Percentiles rank a stretch among this genome's conserved stretches.
These are phyloP conservation scores for Chrysolina haemoptera DNA, from an alignment of 2,888 invertebrate genomes.

Conservation along the genomic window DNA sequence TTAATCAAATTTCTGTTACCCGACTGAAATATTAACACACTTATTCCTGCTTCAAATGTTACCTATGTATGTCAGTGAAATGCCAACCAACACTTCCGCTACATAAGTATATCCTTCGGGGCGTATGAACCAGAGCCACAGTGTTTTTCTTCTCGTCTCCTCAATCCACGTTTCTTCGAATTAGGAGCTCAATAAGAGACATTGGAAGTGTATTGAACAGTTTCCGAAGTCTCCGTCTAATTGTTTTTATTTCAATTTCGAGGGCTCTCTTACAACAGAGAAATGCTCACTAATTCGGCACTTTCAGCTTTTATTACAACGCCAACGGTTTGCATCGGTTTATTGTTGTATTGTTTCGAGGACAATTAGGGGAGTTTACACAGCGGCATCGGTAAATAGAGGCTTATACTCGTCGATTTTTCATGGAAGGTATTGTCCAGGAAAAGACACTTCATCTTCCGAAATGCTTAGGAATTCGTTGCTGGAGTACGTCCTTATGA, in stretches of 20 bases:
- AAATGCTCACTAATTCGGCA: slow-evolving; percentile 35
- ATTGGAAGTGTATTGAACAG: slow-evolving; percentile 31
- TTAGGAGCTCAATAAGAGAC: slow-evolving; percentile 24
- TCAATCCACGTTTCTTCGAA: slow-evolving; percentile 12
- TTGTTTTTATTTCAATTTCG: slow-evolving; percentile 38
- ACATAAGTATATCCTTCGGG: background rate
- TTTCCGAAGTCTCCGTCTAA: slow-evolving; percentile 32
- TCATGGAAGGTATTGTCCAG: background rate
- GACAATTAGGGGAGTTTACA: background rate
- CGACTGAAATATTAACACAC: too few species aligned
- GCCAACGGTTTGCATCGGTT: background rate
- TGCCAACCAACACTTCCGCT: too few species aligned
- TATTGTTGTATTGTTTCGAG: background rate
- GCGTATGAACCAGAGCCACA: background rate
- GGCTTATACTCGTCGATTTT: background rate
- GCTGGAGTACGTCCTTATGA: too few species aligned
- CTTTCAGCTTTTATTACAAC: slow-evolving; percentile 40
- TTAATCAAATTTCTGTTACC: too few species aligned
- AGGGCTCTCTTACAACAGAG: slow-evolving; percentile 27
- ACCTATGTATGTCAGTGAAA: too few species aligned
- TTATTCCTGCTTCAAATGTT: too few species aligned
- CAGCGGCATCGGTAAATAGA: background rate
- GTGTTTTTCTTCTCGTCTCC: background rate
- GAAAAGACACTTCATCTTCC: too few species aligned
- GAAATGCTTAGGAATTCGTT: too few species aligned